A percentile compares a stretch with the other conserved stretches of the same genome.
Evolutionary conservation across 2,888 invertebrate genomes (phyloP).

Genomic region (Nyleta sp.): DNA sequence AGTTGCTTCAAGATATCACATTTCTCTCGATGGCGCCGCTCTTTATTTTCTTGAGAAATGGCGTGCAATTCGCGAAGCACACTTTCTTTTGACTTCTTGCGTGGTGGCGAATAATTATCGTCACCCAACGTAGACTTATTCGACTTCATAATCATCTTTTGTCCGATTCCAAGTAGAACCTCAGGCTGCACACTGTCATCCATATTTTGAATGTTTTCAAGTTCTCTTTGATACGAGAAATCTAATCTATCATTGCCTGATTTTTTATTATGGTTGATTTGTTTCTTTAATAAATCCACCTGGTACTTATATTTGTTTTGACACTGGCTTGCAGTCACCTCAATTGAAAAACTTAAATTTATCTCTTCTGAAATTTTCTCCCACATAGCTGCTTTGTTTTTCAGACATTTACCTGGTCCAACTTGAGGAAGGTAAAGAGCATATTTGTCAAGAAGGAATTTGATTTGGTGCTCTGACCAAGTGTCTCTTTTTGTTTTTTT

Average conservation of each 20-base stretch:
- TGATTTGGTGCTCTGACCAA: neutral
- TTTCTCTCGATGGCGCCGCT: conserved; percentile 11
- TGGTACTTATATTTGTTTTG: conserved; percentile 8
- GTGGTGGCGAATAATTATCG: neutral
- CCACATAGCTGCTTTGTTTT: conserved; percentile 4
- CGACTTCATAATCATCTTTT: neutral
- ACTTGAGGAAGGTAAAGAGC: conserved; percentile 12
- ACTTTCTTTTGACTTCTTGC: conserved; percentile 4
- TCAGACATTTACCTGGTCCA: neutral
- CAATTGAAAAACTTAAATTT: neutral
- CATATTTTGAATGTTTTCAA: conserved; percentile 1
- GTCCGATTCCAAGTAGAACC: conserved; percentile 13
- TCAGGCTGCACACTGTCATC: conserved; percentile 19
- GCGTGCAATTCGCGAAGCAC: conserved; percentile 4
- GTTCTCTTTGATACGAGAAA: neutral
- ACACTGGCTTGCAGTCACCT: neutral
- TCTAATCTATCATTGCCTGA: conserved; percentile 3
- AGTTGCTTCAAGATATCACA: neutral
- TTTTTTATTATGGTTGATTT: neutral
- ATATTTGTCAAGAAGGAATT: conserved; percentile 15
- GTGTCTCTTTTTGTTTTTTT: too few relatives aligned
- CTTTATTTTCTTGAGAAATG: conserved; percentile 5
- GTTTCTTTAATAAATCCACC: neutral
- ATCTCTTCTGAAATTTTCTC: conserved; percentile 11
- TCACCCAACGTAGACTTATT: neutral